These are phyloP conservation scores for Anthonomus grandis DNA, from an alignment of 1,140 invertebrate genomes.

Conservation along the genomic window DNA sequence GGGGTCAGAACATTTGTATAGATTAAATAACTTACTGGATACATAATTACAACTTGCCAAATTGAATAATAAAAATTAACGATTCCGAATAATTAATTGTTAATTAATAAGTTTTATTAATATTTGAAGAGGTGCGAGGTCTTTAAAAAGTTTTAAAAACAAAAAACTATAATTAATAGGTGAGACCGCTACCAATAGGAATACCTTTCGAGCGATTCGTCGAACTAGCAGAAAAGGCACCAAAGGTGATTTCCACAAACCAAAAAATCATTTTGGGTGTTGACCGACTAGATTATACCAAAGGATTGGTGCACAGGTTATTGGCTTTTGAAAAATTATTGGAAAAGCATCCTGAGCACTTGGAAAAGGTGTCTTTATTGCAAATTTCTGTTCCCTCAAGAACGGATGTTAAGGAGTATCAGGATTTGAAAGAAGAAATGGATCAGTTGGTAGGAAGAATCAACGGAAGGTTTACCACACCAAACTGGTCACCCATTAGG, in stretches of 20 bases:
- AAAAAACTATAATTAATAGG: no score
- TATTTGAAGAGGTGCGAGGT: no score
- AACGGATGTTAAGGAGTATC: slow-evolving; percentile 87
- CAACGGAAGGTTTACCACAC: slow-evolving; percentile 81
- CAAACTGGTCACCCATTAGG: slow-evolving; percentile 88
- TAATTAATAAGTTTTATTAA: no score
- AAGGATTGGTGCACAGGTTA: slow-evolving; percentile 81
- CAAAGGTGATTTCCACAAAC: slow-evolving; percentile 63
- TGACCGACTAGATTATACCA: slow-evolving; percentile 87
- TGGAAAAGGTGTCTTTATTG: slow-evolving; percentile 75
- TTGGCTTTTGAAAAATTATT: slow-evolving; percentile 80
- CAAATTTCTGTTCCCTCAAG: slow-evolving; percentile 87
- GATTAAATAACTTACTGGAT: no score
- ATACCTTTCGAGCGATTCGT: slow-evolving; percentile 86
- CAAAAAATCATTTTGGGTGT: slow-evolving; percentile 84
- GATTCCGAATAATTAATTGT: no score
- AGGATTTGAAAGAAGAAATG: slow-evolving; percentile 87
- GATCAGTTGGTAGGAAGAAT: slow-evolving; percentile 85
- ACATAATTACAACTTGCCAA: no score
- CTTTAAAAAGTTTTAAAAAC: no score
- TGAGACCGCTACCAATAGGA: slow-evolving; percentile 80
- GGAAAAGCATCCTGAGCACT: slow-evolving; percentile 82
- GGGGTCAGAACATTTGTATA: no score
- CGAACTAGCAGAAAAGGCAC: slow-evolving; percentile 73
- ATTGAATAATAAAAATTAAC: no score